Conservation (phyloP, 2,888 invertebrate genomes). For the Anodontia alba region DNA sequence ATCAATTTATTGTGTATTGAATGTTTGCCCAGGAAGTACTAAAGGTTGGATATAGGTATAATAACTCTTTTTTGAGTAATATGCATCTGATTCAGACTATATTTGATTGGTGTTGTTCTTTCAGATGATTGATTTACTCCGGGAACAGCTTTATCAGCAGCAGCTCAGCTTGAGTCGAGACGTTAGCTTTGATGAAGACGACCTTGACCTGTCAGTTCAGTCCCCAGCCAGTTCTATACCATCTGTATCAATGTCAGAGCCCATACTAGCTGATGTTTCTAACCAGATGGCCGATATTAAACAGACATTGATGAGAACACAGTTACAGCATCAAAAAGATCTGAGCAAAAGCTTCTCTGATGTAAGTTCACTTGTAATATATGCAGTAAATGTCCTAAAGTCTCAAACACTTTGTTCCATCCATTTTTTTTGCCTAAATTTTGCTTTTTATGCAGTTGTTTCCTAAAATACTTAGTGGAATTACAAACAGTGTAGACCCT, state of each 20-base stretch:
- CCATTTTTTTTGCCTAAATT: too few relatives aligned
- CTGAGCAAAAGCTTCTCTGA: slow-evolving; percentile 5
- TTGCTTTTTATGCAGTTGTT: too few relatives aligned
- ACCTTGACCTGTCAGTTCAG: slow-evolving; percentile 47
- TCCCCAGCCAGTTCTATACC: slow-evolving; percentile 13
- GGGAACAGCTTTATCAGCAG: slow-evolving; percentile 80
- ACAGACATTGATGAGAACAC: slow-evolving; percentile 32
- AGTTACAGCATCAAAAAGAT: slow-evolving; percentile 18
- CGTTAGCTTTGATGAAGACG: slow-evolving; percentile 50
- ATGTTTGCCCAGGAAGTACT: too few relatives aligned
- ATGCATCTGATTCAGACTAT: too few relatives aligned
- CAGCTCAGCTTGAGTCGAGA: slow-evolving; percentile 63
- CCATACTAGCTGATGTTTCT: slow-evolving; percentile 31
- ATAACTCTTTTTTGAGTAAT: too few relatives aligned
- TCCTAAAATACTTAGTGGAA: too few relatives aligned
- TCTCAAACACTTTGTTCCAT: too few relatives aligned
- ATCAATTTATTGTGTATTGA: too few relatives aligned
- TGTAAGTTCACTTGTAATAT: background rate
- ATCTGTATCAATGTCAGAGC: slow-evolving; percentile 37
- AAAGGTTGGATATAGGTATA: too few relatives aligned
- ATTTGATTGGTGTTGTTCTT: too few relatives aligned
- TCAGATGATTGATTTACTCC: slow-evolving; percentile 79
- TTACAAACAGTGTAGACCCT: too few relatives aligned
- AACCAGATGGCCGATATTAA: slow-evolving; percentile 55
- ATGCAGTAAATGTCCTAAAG: background rate